Base-by-base conservation (phyloP, 2,113 vertebrate genomes). In the Pardalotus punctatus region DNA sequence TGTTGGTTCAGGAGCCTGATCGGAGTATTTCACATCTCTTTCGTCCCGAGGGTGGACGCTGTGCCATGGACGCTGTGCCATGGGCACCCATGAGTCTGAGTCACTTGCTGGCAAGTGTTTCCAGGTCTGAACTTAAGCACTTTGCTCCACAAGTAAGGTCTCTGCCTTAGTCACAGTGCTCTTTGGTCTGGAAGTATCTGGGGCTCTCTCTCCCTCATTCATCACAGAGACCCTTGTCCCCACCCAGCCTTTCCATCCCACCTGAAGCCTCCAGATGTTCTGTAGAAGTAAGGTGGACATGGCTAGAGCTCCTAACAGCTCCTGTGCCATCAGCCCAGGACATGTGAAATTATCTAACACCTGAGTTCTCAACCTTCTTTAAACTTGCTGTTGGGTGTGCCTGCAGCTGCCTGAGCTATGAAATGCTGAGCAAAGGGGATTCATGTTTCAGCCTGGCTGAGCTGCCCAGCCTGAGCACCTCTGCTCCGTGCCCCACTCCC, bases 381-480 rank as follows among this genome's bases (percentile, higher is more conserved):
- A 36, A 50, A 48, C 50, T 45, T 94, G 15, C 38, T 61, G 35
- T 54, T 88, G 88, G 54, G 40, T 48, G 67, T 95, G 80, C 28
- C 54, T 2, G 3, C 66, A 90, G 58, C 62, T 86, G 71, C n/a
- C 71, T 45, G 50, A 69, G 36, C 42, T 5, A 0, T 8, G 43
- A 85, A 74, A 56, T n/a, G 70, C 79, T 56, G 76, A 57, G 57
- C 14, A 9, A 76, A 57, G 18, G 7, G 22, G 14, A 45, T 72
- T 82, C 5, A 0, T 47, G 54, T 31, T 40, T 51, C 3, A 4
- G 42, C 72, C 40, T 86, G 90, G 20, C 20, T 7, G 2, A 20
- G 24, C 45, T 48, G 69, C 40, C 40, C 36, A 19, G 36, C 0
- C 0, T 0, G 0, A 69, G n/a, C 29, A 65, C 5, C 18, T 27